These are phyloP conservation scores for Danio jaintianensis DNA, from an alignment of 2,797 vertebrate genomes.

Conservation along the genomic window DNA sequence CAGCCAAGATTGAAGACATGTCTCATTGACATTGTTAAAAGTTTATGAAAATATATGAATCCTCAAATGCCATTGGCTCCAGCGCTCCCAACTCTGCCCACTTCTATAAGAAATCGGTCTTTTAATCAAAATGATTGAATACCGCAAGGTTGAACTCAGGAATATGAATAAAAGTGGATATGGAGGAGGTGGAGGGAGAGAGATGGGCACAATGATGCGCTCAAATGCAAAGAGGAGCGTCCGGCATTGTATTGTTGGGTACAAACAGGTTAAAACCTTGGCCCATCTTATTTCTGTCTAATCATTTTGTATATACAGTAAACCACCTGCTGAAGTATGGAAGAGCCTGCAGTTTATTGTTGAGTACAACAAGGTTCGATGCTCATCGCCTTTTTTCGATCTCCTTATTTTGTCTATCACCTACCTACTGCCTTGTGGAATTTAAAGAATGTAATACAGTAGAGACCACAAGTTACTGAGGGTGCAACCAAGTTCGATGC, in stretches of 20 bases:
- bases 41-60: constrained; percentile 94
- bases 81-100: constrained; percentile 91
- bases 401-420: neutral
- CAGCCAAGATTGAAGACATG: constrained; percentile 91
- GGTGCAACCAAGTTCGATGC: too few species aligned
- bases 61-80: constrained; percentile 92
- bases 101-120: constrained; percentile 98
- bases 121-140: constrained; percentile 99
- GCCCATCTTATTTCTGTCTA: constrained; percentile 21
- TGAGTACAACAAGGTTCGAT: constrained; percentile 7
- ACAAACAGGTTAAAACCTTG: constrained; percentile 26
- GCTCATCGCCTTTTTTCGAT: neutral
- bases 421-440: too few species aligned
- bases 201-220: constrained; percentile 49
- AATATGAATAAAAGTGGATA: constrained; percentile 80
- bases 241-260: constrained; percentile 36
- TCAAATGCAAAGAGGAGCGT: constrained; percentile 57
- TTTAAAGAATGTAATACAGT: too few species aligned
- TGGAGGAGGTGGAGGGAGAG: constrained; percentile 77
- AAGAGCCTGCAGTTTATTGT: constrained; percentile 59
- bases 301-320: constrained; percentile 25
- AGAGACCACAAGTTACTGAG: too few species aligned
- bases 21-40: constrained; percentile 92
- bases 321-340: neutral
- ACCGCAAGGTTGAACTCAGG: constrained; percentile 91